Percentiles rank a stretch among this genome's conserved stretches.
phyloP scores from a whole-genome alignment of 2,113 vertebrate genomes.

The Strigops habroptila region DNA sequence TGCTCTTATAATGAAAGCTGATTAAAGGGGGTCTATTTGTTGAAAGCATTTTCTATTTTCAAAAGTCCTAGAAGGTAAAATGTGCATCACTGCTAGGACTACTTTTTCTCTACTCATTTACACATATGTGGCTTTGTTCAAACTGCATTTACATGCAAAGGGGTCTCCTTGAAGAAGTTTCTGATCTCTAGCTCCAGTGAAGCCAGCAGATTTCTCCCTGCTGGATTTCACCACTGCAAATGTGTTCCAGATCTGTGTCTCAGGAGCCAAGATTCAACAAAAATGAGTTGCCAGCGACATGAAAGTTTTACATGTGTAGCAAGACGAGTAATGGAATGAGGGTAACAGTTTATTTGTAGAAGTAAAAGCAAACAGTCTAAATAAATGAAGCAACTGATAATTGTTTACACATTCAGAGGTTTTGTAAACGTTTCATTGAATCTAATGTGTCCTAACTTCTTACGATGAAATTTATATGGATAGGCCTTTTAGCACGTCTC shows the following conservation, averaged over 20 bases:
- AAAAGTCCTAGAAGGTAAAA: neutral
- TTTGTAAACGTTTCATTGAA: slow-evolving; percentile 17
- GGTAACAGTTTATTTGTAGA: slow-evolving; percentile 43
- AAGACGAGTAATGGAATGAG: slow-evolving; percentile 22
- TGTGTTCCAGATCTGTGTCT: neutral
- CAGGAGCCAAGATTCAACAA: neutral
- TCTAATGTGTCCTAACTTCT: neutral
- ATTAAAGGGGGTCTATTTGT: neutral
- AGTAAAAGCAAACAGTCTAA: slow-evolving; percentile 32
- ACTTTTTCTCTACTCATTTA: neutral
- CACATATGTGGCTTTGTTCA: neutral
- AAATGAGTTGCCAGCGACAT: neutral
- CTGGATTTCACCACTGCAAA: neutral
- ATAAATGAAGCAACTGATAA: slow-evolving; percentile 52
- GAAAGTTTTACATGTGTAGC: neutral
- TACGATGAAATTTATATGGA: neutral
- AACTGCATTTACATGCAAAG: neutral
- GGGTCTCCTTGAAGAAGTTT: neutral
- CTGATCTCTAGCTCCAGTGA: neutral
- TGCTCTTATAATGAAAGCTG: fast-evolving
- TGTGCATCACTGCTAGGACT: neutral
- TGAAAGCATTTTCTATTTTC: neutral
- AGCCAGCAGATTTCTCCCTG: neutral
- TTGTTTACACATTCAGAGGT: slow-evolving; percentile 25
- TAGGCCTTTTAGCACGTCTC: neutral